These are phyloP conservation scores for Psittacula derbiana DNA, from an alignment of 2,797 vertebrate genomes.

Conservation along the genomic window DNA sequence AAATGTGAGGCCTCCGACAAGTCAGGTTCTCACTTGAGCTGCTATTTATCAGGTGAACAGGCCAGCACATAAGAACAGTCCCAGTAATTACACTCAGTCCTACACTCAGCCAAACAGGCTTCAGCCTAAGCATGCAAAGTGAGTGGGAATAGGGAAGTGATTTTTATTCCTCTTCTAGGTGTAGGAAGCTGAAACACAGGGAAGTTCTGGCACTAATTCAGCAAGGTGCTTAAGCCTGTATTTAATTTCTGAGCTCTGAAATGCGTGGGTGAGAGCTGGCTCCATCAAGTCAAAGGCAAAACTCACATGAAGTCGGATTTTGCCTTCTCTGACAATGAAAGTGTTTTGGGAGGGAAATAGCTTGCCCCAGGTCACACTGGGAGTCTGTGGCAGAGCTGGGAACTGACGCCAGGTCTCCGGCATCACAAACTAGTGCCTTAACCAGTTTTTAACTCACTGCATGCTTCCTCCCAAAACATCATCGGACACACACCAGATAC, in stretches of 20 bases:
- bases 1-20: neutral
- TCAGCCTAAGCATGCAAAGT: constrained; percentile 1
- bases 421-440: neutral
- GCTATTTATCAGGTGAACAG: neutral
- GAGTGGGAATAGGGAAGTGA: constrained; percentile 17
- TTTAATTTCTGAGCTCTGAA: constrained; percentile 41
- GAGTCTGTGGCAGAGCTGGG: constrained; percentile 16
- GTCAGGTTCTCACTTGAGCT: neutral
- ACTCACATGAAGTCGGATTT: constrained; percentile 41
- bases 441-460: constrained; percentile 1
- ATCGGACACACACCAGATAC: neutral
- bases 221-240: constrained; percentile 13
- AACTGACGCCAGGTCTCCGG: neutral
- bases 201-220: constrained; percentile 29
- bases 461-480: neutral
- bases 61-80: fast-evolving
- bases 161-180: constrained; percentile 2
- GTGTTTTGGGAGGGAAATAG: constrained; percentile 36
- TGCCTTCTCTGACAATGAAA: neutral
- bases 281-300: constrained; percentile 54
- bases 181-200: constrained; percentile 26
- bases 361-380: constrained; percentile 23
- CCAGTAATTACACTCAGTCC: neutral
- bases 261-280: constrained; percentile 34
- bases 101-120: neutral